Base-by-base conservation (phyloP, 2,797 vertebrate genomes). In the Parauchenoglanis ngamensis region DNA sequence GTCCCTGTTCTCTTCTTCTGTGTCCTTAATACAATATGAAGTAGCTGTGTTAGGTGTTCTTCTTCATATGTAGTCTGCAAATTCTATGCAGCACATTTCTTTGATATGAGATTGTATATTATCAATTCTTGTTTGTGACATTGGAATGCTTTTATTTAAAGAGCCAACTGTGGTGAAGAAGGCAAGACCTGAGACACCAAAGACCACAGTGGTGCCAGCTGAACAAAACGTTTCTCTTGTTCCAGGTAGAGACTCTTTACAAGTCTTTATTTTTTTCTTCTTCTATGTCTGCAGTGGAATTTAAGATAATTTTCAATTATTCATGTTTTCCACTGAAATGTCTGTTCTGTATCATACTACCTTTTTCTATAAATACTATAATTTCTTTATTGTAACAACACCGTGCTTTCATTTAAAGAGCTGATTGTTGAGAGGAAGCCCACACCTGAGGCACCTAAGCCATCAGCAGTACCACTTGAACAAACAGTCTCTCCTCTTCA, bases 171-270 rank as follows among this genome's bases (percentile, higher is more conserved):
- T 93, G 73, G 88, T 90, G 88, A 92, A 80, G 89, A 93, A 92
- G 92, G 7, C n/a, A 83, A 28, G 17, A 65, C 82, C 84, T 70
- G 73, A 87, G 44, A 59, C 90, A 90, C 49, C 90, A 91, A 90
- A 92, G 83, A 85, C 87, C 83, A 83, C 65, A 87, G 72, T 59
- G 80, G n/a, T 81, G 52, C 79, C 91, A 70, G 12, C 83, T 83
- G 94, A 94, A 92, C 68, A 96, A 90, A 95, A 95, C 91, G 89
- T 95, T 0, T 88, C 92, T 90, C 94, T 95, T 91, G 87, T 92
- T 83, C 94, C 96, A 98, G 97, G 97, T 98, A 98, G 44, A 54
- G 49, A 77, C 35, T 61, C 11, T 65, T 35, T 79, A 54, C 6
- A n/a, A 67, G 31, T 59, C 44, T 13, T 79, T n/a, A 28, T 11